Evolutionary conservation across 1,140 invertebrate species (phyloP).

Genomic region (Eulimnadia texana): DNA sequence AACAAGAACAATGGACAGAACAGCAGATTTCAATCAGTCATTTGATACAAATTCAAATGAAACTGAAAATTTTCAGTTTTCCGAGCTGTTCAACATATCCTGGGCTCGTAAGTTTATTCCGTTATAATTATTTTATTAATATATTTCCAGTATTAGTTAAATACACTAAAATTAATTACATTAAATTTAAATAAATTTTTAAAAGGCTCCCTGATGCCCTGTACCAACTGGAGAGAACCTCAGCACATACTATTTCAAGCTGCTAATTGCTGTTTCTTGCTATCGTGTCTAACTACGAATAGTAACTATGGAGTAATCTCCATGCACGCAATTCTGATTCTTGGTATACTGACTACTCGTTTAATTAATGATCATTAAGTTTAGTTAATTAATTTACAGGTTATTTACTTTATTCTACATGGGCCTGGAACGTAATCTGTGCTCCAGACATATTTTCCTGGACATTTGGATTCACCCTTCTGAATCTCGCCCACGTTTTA

Average conservation of each 20-base stretch:
- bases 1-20: too few species aligned
- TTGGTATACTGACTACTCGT: constrained; percentile 40
- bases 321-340: constrained; percentile 60
- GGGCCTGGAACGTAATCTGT: constrained; percentile 80
- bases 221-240: constrained; percentile 44
- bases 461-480: constrained; percentile 71
- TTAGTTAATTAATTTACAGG: too few species aligned
- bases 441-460: constrained; percentile 76
- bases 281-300: constrained; percentile 60
- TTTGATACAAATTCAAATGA: too few species aligned
- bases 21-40: background rate
- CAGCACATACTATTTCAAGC: constrained; percentile 57
- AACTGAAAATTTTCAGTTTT: constrained; percentile 5
- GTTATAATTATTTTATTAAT: background rate
- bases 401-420: constrained; percentile 64
- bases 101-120: constrained; percentile 7
- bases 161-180: background rate
- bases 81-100: constrained; percentile 5
- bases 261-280: constrained; percentile 57
- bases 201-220: constrained; percentile 22
- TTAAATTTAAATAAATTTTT: background rate
- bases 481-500: constrained; percentile 62
- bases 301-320: constrained; percentile 60
- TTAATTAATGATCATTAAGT: too few species aligned
- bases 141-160: background rate